phyloP scores from a whole-genome alignment of 2,888 invertebrate genomes.

The Pristionchus fissidentatus region DNA sequence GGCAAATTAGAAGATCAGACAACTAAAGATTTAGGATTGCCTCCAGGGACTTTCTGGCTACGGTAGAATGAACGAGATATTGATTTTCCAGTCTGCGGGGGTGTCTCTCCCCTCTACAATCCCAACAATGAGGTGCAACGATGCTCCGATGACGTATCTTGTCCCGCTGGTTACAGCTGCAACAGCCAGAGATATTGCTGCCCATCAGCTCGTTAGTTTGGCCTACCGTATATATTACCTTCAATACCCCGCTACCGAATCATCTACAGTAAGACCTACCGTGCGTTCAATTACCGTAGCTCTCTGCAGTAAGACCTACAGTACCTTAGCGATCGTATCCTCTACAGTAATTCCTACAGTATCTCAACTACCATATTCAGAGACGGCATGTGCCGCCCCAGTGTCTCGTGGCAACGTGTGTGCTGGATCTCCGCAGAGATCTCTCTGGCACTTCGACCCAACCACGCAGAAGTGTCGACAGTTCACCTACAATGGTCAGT shows the following conservation, averaged over 20 bases:
- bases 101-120: constrained; percentile 69
- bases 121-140: constrained; percentile 70
- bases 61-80: not conserved
- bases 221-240: not conserved
- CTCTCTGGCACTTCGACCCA: constrained; percentile 71
- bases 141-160: constrained; percentile 67
- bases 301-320: not conserved
- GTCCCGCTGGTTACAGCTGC: constrained; percentile 71
- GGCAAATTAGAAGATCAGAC: not conserved
- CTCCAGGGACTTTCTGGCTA: too few relatives aligned
- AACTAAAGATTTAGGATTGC: not conserved
- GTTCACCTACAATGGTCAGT: constrained; percentile 69
- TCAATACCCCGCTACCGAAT: not conserved
- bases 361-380: constrained; percentile 46
- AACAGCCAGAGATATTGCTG: constrained; percentile 70
- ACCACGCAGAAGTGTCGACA: constrained; percentile 66
- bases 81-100: constrained; percentile 67
- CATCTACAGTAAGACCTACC: not conserved
- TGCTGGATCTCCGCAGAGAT: constrained; percentile 65
- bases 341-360: not conserved
- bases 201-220: constrained; percentile 57
- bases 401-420: constrained; percentile 63
- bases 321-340: not conserved
- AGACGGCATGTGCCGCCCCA: constrained; percentile 68
- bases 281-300: not conserved